Evolutionary conservation across 1,140 invertebrate genomes (phyloP), one percentile per base, ranked within the genome.

Genomic region (Drosophila kohkoa): DNA sequence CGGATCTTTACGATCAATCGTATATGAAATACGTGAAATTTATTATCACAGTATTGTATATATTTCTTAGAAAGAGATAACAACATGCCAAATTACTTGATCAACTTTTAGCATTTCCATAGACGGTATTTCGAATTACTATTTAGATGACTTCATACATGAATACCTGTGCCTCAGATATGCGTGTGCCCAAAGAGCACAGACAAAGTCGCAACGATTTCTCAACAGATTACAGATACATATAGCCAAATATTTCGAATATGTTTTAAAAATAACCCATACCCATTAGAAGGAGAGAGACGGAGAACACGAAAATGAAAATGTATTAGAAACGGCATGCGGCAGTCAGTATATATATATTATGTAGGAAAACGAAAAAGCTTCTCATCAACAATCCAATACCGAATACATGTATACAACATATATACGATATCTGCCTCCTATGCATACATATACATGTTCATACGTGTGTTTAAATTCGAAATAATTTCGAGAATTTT

Each of bases 401-500:
- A 65, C 49, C 58, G 49, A 49, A 69, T 67, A 83, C 64, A 77
- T 66, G 67, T 59, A 54, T 41, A 64, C 32, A 75, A 38, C 10
- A 38, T 10, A 38, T 38, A 38, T 38, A 38, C 35, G 35, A 38
- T 38, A 41, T 30, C 46, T 73, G 51, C 48, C 62, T 74, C 51
- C 62, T 60, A 35, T 57, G 49, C 41, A 55, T 25, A 69, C 46
- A 62, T 66, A 70, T 62, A 43, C 65, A 68, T 73, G 64, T 67
- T 51, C 65, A 75, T 11, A 70, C 48, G 63, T 79, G 77, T 79
- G 78, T 79, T 83, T 80, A 72, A 72, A 88, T 92, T 92, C 90
- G 90, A 92, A 92, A 92, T 88, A 82, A 73, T 88, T 90, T 90
- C 83, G 90, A 91, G 78, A 91, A 88, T 90, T 85, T 90, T 91